Evolutionary conservation across 2,888 invertebrate genomes (phyloP).

Genomic region (Diogma glabrata): DNA sequence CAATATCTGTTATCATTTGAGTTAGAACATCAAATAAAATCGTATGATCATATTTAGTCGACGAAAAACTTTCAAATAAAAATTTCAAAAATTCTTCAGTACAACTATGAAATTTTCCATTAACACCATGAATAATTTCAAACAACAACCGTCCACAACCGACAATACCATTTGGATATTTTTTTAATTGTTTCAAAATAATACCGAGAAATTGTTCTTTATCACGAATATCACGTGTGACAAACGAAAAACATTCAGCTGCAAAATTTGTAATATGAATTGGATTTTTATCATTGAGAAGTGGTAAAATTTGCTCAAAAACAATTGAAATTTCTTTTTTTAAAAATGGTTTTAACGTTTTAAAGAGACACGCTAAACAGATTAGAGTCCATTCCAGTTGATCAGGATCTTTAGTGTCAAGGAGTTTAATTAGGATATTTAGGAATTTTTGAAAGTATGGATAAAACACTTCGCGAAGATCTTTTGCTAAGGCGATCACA

Average conservation of each 20-base stretch:
- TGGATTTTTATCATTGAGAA: constrained; percentile 66
- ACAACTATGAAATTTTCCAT: constrained; percentile 76
- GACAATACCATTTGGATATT: constrained; percentile 52
- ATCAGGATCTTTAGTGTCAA: constrained; percentile 68
- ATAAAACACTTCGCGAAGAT: constrained; percentile 81
- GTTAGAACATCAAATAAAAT: constrained; percentile 48
- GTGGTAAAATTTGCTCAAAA: constrained; percentile 57
- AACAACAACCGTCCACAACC: constrained; percentile 83
- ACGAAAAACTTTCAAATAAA: constrained; percentile 49
- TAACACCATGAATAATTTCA: constrained; percentile 75
- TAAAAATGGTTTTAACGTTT: constrained; percentile 73
- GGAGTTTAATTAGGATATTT: constrained; percentile 54
- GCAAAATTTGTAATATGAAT: constrained; percentile 86
- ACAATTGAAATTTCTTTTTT: constrained; percentile 66
- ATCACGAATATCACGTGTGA: constrained; percentile 78
- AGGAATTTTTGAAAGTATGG: constrained; percentile 69
- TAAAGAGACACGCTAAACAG: constrained; percentile 81
- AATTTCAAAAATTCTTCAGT: constrained; percentile 58
- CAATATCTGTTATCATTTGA: constrained; percentile 50
- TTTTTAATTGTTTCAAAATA: constrained; percentile 53
- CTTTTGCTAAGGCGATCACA: constrained; percentile 72
- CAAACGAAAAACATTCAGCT: constrained; percentile 91
- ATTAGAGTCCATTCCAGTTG: constrained; percentile 77
- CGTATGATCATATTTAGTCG: constrained; percentile 29
- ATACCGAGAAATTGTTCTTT: constrained; percentile 59